Percentiles rank a stretch among this genome's conserved stretches.
These are phyloP conservation scores for Acanthurus tractus DNA, from an alignment of 2,797 vertebrate species.

Conservation along the genomic window DNA sequence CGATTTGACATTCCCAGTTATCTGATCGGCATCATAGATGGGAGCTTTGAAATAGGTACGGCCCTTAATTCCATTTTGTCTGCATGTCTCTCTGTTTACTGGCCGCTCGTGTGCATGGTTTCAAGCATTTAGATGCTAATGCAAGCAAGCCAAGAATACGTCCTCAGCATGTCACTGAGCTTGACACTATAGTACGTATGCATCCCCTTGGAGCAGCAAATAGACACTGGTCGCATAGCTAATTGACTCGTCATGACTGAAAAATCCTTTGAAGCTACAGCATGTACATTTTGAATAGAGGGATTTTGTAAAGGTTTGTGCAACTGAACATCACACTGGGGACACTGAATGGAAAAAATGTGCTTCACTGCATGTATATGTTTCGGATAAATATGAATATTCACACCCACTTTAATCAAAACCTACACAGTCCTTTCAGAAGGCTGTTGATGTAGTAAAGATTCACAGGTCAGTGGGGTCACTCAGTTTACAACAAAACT, in stretches of 20 bases:
- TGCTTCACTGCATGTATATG: not conserved
- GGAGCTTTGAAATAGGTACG: slow-evolving; percentile 97
- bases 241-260: slow-evolving; percentile 34
- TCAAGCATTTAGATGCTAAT: slow-evolving; percentile 24
- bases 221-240: slow-evolving; percentile 11
- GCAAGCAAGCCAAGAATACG: not conserved
- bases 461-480: not conserved
- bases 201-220: slow-evolving; percentile 27
- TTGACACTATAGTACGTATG: not conserved
- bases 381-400: not conserved
- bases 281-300: slow-evolving; percentile 12
- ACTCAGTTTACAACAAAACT: not conserved
- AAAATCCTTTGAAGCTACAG: slow-evolving; percentile 29
- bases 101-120: not conserved
- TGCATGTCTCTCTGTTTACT: not conserved
- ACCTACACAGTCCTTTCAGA: not conserved
- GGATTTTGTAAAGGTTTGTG: slow-evolving; percentile 7
- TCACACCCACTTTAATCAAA: slow-evolving; percentile 11
- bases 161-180: slow-evolving; percentile 9
- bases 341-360: not conserved
- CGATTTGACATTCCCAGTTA: slow-evolving; percentile 95
- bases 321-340: not conserved
- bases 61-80: slow-evolving; percentile 36
- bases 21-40: slow-evolving; percentile 94
- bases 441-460: not conserved